Evolutionary conservation across 2,888 invertebrate species (phyloP).

Genomic region (Copidosoma aretas): DNA sequence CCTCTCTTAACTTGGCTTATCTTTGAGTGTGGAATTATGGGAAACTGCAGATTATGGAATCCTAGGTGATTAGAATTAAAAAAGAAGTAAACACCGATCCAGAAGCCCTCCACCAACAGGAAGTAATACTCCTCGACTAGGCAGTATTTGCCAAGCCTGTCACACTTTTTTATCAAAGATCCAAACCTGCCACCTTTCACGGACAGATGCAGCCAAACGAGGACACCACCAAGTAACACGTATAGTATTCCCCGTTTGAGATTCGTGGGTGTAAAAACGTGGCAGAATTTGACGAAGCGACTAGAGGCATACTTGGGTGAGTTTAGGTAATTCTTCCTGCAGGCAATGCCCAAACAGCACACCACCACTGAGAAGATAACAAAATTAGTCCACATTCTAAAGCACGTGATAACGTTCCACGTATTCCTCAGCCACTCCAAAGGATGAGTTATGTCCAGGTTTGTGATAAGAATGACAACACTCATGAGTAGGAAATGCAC

Average conservation of each 20-base stretch:
- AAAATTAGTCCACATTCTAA: constrained; percentile 72
- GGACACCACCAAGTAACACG: constrained; percentile 70
- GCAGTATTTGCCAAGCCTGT: constrained; percentile 65
- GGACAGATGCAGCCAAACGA: constrained; percentile 74
- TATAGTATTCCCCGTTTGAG: constrained; percentile 67
- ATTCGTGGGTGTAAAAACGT: constrained; percentile 70
- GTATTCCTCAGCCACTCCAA: constrained; percentile 71
- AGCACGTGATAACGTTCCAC: constrained; percentile 67
- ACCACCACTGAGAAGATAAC: constrained; percentile 71
- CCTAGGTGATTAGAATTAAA: constrained; percentile 67
- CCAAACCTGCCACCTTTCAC: constrained; percentile 69
- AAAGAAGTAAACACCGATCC: constrained; percentile 72
- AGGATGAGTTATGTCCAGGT: constrained; percentile 71
- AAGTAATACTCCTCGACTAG: constrained; percentile 74
- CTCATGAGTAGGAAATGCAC: constrained; percentile 56
- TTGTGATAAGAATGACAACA: constrained; percentile 62
- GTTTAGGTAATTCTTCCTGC: constrained; percentile 73
- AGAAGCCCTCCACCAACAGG: constrained; percentile 67
- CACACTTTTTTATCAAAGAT: constrained; percentile 65
- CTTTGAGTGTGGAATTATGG: constrained; percentile 75
- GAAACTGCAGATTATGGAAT: constrained; percentile 69
- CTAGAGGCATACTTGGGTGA: constrained; percentile 70
- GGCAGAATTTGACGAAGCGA: constrained; percentile 72
- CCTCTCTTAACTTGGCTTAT: constrained; percentile 71
- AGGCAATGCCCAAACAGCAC: constrained; percentile 75